Evolutionary conservation across 2,113 vertebrate genomes (phyloP).

Genomic region (Edolisoma coerulescens): DNA sequence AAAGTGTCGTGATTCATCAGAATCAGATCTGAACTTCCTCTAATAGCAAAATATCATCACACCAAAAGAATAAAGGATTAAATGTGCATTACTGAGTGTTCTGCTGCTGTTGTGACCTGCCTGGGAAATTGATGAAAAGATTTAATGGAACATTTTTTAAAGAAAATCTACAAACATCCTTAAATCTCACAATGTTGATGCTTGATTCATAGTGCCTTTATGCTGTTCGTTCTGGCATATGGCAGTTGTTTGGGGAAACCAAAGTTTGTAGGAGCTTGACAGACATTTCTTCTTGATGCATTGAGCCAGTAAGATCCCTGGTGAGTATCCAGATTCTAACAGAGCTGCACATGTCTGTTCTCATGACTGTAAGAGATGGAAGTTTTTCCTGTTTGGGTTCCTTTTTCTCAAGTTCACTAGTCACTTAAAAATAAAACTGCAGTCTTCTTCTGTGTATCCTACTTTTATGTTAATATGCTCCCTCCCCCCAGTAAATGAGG

Average conservation of each 20-base stretch:
- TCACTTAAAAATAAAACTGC: neutral
- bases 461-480: neutral
- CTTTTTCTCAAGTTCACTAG: conserved; percentile 1
- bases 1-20: neutral
- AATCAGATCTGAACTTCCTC: neutral
- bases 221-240: conserved; percentile 19
- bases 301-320: conserved; percentile 38
- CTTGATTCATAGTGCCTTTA: neutral
- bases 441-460: neutral
- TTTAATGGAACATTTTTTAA: neutral
- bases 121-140: neutral
- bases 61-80: neutral
- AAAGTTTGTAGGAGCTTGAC: conserved; percentile 46
- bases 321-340: conserved; percentile 44
- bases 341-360: conserved; percentile 26
- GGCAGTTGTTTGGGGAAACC: conserved; percentile 41
- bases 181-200: neutral
- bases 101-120: neutral
- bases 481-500: neutral
- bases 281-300: conserved; percentile 51
- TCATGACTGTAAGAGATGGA: neutral
- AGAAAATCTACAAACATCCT: neutral
- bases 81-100: neutral
- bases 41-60: neutral
- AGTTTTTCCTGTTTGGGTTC: conserved; percentile 17